A percentile compares a stretch with the other conserved stretches of the same genome.
Evolutionary conservation across 2,888 invertebrate species (phyloP).

Genomic region (Tholera decimalis): DNA sequence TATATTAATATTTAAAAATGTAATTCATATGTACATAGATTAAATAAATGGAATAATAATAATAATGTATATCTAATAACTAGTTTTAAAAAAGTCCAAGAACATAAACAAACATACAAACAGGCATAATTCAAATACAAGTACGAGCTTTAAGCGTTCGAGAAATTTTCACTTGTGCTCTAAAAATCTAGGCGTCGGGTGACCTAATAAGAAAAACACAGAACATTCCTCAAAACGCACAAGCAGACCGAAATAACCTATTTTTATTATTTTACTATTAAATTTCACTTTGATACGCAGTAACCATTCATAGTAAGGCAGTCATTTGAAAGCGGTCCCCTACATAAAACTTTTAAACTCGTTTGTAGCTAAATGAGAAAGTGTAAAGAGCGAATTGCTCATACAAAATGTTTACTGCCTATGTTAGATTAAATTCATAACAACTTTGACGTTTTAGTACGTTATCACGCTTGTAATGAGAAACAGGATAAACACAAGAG

Average conservation of each 20-base stretch:
- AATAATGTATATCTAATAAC: too few species aligned
- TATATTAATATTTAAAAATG: too few species aligned
- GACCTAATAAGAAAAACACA: background rate
- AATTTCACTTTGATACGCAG: conserved; percentile 41
- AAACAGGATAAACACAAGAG: background rate
- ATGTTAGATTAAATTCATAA: conserved; percentile 44
- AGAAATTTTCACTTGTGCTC: too few species aligned
- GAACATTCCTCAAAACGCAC: background rate
- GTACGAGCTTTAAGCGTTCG: too few species aligned
- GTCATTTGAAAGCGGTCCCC: conserved; percentile 30
- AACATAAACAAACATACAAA: too few species aligned
- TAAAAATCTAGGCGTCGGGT: too few species aligned
- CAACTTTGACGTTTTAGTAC: conserved; percentile 16
- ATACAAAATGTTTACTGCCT: conserved; percentile 41
- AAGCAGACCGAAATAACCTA: background rate
- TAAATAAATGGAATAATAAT: too few species aligned
- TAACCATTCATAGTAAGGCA: conserved; percentile 24
- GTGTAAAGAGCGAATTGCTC: conserved; percentile 51
- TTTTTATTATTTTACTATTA: background rate
- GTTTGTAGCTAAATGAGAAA: conserved; percentile 42
- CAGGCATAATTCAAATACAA: too few species aligned
- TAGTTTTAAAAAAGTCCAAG: too few species aligned
- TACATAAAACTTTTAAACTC: conserved; percentile 49
- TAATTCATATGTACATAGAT: too few species aligned
- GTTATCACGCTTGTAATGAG: background rate